Evolutionary conservation across 2,888 invertebrate species (phyloP).

Genomic region (Andrena dorsata): DNA sequence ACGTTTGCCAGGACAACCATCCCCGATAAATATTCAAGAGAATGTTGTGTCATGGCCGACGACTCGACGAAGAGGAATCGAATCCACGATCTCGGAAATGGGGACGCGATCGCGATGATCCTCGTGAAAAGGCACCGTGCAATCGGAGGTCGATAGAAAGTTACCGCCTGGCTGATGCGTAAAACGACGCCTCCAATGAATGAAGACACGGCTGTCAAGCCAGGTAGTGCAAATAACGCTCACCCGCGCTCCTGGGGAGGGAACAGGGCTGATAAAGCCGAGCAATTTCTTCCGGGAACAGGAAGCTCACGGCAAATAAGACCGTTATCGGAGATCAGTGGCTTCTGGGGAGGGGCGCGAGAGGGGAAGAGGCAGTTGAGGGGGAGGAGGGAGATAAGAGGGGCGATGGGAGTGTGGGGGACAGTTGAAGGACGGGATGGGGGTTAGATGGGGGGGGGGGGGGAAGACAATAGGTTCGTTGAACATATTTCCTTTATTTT

Average conservation of each 20-base stretch:
- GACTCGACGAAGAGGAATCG: neutral
- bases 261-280: conserved; percentile 41
- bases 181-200: conserved; percentile 23
- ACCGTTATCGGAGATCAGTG: conserved; percentile 31
- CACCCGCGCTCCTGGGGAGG: conserved; percentile 25
- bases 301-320: conserved; percentile 47
- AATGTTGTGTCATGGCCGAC: neutral
- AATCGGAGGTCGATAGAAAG: conserved; percentile 14
- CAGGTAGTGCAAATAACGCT: conserved; percentile 47
- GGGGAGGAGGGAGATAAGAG: too few species aligned
- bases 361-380: too few species aligned
- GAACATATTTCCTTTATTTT: conserved; percentile 26
- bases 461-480: conserved; percentile 10
- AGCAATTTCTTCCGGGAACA: conserved; percentile 50
- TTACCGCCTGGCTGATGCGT: conserved; percentile 13
- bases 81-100: conserved; percentile 10
- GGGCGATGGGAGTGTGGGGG: too few species aligned
- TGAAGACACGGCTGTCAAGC: conserved; percentile 12
- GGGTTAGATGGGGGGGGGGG: neutral
- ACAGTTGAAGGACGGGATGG: too few species aligned
- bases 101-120: conserved; percentile 9
- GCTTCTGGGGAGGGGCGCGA: neutral
- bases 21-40: neutral
- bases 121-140: neutral
- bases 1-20: too few species aligned